Evolutionary conservation across 64 coral and sea anemone genomes (phyloP), one percentile per base, ranked within the genome.

Genomic region (Pachyseris speciosa): DNA sequence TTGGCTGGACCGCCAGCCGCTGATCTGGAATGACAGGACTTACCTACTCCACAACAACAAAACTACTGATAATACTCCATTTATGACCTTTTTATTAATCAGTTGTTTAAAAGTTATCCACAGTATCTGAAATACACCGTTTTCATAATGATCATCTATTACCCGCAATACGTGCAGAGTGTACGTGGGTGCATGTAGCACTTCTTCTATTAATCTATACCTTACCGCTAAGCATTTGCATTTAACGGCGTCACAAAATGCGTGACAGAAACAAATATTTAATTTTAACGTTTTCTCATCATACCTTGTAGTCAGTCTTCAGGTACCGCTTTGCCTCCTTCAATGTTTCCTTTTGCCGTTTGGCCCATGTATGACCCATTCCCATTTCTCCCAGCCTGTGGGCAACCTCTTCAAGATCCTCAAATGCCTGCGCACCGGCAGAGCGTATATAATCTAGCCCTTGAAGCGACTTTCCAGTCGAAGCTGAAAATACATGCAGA

Each of bases 401-500:
- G 8, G 48, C 41, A 34, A 67, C 33, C 1, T 40, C 61, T 37
- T 47, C 31, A 17, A 84, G 20, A 32, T 84, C 80, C 22, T 84
- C 59, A 45, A 84, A 84, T 61, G 59, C 51, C 61, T 84, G 37
- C 2, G 80, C 30, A 22, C 80, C 58, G 1, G 39, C 25, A 29
- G 61, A 53, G 80, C 60, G 69, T 50, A 87, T 67, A 15, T 93
- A 93, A 45, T 93, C 84, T 68, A 87, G 58, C 29, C 84, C 91
- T 87, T 93, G 91, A 52, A 93, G 52, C 1, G 91, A 80, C 73
- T 93, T 93, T 32, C 72, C 30, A 57, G 68, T 48, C 28, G 84
- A 93, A 26, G 73, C 84, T 24, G 91, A 93, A 80, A 83, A 93
- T 16, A 93, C 84, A 69, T 64, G 66, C 29, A 87, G 52, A 93